Evolutionary conservation across 2,797 vertebrate species (phyloP), one percentile per base, ranked within the genome.

Genomic region (Artibeus lituratus): DNA sequence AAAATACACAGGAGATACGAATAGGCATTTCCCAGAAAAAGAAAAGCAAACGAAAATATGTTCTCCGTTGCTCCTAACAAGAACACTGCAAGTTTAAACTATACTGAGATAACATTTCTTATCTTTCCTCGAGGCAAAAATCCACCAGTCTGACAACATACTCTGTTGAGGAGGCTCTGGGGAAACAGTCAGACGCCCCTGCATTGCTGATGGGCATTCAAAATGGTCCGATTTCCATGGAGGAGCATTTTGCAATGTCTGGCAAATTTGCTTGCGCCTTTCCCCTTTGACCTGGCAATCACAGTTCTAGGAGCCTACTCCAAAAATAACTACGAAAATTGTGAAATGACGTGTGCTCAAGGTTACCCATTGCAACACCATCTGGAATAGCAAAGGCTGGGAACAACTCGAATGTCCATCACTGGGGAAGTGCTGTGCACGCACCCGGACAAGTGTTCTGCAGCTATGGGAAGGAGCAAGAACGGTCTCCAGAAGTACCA

Each of bases 31-130:
- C 72, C 74, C 35, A 49, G 39, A 90, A 87, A 87, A 90, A 70
- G 42, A 49, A 72, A 89, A 94, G 87, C 51, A 93, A 86, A 89
- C 15, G 14, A 91, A 93, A 93, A 73, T 78, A 74, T 18, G 5
- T 47, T 88, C 47, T 53, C 35, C 32, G 8, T 9, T 91, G 51
- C 74, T 82, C 59, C 62, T 72, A 47, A 59, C 47, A 82, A 95
- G n/a, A 76, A 70, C 83, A 83, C 12, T 51, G n/a, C 21, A 37
- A 70, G 80, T 18, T 87, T 90, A 78, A 95, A 73, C 51, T 69
- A 47, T 6, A 24, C 47, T 67, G 22, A 80, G 18, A 85, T 90
- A 49, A 51, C 26, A 70, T 55, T 73, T 76, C 42, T 69, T 47
- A 67, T 59, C 39, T 59, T 88, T 88, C 22, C 32, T 19, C 37